Base-by-base conservation (phyloP, 2,888 invertebrate genomes). In the Hirtodrosophila trivittata region DNA sequence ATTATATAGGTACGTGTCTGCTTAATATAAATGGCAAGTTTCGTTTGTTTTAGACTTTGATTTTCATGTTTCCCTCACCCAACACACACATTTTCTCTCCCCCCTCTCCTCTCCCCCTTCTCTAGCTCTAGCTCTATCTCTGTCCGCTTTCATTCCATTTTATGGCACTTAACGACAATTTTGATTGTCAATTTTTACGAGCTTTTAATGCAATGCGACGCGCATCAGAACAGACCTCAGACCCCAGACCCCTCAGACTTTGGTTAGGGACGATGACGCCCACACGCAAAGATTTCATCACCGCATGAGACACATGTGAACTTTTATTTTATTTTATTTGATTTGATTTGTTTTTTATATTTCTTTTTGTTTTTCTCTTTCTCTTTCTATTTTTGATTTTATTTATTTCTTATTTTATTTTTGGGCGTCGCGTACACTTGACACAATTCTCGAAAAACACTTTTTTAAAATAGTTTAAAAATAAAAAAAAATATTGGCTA, bases 351-450 rank as follows among this genome's bases (percentile, higher is more conserved):
- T n/a, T n/a, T n/a, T n/a, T 7, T 1, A 47, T 35, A 37, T 62
- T 18, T 63, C 9, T 30, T 42, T 46, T 52, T 25, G 13, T 30
- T 41, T 38, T 1, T 13, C 1, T 28, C 1, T 46, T 30, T 54
- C n/a, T 39, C 4, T 30, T 7, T 46, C 10, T 1, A 47, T 33
- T 32, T 62, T 13, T 54, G 9, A 28, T 47, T 46, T 52, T 25
- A 30, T 35, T 45, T 38, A 33, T 13, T 12, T 28, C n/a, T 46
- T 35, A 7, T 37, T 41, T 49, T 55, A 51, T 51, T 69, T 72
- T 69, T 56, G 73, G 73, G 73, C 73, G 57, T 72, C 66, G 71
- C 66, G 71, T 77, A 83, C 83, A 83, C 83, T 84, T 84, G 83
- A 84, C 83, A 84, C 83, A 83, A 84, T 83, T 83, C 73, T 77